phyloP scores from a whole-genome alignment of 1,140 invertebrate genomes.

The Diplogasteroides magnus region DNA sequence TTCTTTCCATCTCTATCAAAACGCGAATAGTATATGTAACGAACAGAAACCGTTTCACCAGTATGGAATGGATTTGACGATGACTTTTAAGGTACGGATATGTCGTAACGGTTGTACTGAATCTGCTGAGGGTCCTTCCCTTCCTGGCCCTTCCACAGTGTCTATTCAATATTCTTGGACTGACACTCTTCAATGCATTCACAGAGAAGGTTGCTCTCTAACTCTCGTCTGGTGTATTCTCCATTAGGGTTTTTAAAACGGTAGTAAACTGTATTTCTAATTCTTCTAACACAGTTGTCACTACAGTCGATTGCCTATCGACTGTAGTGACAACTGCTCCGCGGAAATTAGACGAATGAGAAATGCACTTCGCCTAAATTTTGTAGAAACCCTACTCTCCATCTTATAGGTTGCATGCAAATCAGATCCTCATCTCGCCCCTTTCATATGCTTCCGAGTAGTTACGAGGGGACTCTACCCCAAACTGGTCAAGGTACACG shows the following conservation, averaged over 20 bases:
- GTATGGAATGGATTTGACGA: no score
- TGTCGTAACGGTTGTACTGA: conserved; percentile 65
- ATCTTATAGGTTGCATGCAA: conserved; percentile 57
- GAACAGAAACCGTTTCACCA: no score
- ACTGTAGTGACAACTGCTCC: no score
- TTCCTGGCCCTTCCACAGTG: conserved; percentile 73
- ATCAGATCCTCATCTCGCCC: conserved; percentile 73
- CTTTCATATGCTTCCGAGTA: conserved; percentile 88
- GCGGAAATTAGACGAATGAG: no score
- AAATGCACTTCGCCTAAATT: no score
- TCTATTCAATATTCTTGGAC: conserved; percentile 81
- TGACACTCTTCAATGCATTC: conserved; percentile 88
- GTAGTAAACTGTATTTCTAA: neutral
- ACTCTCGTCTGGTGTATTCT: conserved; percentile 72
- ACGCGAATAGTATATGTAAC: no score
- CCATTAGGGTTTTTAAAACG: no score
- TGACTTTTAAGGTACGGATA: conserved; percentile 47
- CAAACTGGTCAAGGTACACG: conserved; percentile 71
- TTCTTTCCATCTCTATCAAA: no score
- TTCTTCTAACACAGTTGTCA: no score
- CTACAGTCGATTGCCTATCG: no score
- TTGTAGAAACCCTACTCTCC: conserved; percentile 58
- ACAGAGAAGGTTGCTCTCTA: conserved; percentile 72
- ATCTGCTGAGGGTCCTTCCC: conserved; percentile 73
- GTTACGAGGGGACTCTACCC: conserved; percentile 93